Conservation (phyloP, 1,140 invertebrate species). For the Psix sp. region DNA sequence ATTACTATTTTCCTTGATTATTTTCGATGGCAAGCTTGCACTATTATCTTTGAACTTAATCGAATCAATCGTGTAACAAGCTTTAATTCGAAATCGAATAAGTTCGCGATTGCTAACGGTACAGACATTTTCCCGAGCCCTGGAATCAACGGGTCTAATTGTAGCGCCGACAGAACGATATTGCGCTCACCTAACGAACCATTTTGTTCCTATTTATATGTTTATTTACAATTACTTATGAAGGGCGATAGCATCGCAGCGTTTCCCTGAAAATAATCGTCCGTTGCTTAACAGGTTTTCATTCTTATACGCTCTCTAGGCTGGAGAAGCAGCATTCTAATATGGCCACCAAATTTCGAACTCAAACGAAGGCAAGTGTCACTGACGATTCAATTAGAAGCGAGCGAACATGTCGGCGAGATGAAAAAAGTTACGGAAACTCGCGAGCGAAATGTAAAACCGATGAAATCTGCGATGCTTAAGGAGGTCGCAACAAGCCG, state of each 20-base stretch:
- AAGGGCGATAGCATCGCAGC: background rate
- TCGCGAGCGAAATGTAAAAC: constrained; percentile 18
- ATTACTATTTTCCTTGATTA: constrained; percentile 58
- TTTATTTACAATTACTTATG: constrained; percentile 38
- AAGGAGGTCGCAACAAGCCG: constrained; percentile 18
- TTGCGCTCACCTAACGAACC: constrained; percentile 41
- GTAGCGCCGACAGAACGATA: constrained; percentile 29
- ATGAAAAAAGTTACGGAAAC: constrained; percentile 32
- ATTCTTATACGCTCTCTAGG: too few relatives aligned
- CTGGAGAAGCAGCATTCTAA: background rate
- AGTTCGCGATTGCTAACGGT: constrained; percentile 66
- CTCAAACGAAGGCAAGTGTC: constrained; percentile 37
- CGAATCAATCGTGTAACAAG: constrained; percentile 68
- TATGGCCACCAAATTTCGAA: background rate
- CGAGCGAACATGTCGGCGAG: background rate
- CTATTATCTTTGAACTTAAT: constrained; percentile 65
- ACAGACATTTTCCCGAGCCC: constrained; percentile 61
- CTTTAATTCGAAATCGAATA: constrained; percentile 66
- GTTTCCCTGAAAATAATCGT: too few relatives aligned
- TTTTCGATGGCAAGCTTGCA: constrained; percentile 52
- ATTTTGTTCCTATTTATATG: constrained; percentile 34
- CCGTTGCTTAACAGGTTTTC: too few relatives aligned
- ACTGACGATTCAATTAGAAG: constrained; percentile 48
- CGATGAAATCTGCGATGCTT: constrained; percentile 17
- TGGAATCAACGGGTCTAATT: constrained; percentile 56